These are phyloP conservation scores for Cyclargus thomasi DNA, from an alignment of 1,140 invertebrate genomes.

Conservation along the genomic window DNA sequence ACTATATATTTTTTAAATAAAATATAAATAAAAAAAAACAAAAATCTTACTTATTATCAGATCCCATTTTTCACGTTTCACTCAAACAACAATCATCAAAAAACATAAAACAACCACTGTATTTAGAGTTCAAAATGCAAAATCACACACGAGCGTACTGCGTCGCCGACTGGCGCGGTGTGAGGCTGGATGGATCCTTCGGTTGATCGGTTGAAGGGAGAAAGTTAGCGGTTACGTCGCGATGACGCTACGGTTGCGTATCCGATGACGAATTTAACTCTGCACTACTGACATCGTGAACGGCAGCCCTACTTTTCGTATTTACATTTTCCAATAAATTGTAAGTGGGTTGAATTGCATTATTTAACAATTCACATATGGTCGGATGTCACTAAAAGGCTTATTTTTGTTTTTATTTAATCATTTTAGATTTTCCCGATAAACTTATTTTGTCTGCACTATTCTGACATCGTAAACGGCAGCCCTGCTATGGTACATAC, in stretches of 20 bases:
- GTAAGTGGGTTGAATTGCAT: background rate
- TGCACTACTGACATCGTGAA: conserved; percentile 60
- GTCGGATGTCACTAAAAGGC: too few relatives aligned
- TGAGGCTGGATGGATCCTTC: conserved; percentile 46
- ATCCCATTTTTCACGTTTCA: conserved; percentile 54
- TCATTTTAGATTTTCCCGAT: too few relatives aligned
- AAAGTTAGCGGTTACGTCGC: conserved; percentile 69
- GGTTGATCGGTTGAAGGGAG: conserved; percentile 45
- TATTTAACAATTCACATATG: background rate
- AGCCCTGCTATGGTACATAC: too few relatives aligned
- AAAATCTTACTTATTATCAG: conserved; percentile 49
- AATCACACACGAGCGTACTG: conserved; percentile 46
- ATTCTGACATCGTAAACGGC: conserved; percentile 56
- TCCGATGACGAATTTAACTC: conserved; percentile 66
- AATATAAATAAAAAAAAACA: conserved; percentile 26
- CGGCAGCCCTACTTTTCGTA: conserved; percentile 44
- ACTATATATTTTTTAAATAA: conserved; percentile 13
- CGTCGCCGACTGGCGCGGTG: conserved; percentile 45
- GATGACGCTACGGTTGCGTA: conserved; percentile 70
- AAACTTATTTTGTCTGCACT: too few relatives aligned
- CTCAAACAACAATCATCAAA: conserved; percentile 40
- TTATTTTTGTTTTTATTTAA: too few relatives aligned
- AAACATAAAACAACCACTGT: conserved; percentile 36
- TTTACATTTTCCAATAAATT: background rate
- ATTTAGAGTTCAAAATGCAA: conserved; percentile 31